Evolutionary conservation across 2,888 invertebrate species (phyloP), one percentile per base, ranked within the genome.

Genomic region (Kryphioiulus occultus): DNA sequence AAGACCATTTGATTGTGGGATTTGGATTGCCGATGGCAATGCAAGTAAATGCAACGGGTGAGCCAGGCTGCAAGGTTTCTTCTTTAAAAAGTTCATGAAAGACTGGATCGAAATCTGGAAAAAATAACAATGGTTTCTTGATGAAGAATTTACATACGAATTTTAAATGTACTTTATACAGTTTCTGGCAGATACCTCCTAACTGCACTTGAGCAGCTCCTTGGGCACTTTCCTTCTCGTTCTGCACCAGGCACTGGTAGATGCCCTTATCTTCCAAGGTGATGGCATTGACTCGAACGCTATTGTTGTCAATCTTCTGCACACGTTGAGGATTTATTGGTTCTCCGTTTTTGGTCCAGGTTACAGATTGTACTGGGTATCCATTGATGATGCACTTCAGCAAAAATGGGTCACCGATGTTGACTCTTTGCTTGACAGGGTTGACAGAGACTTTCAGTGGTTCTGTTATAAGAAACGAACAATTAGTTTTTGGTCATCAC

Each of bases 251-350:
- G 42, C 88, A 88, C 44, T 88, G 88, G 30, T 88, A 88, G 0
- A 88, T 68, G n/a, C 88, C 88, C 39, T 88, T 88, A 42, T 88
- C 86, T 68, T 85, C 86, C 78, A 88, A 32, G 22, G 86, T 30
- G 12, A 78, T 68, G 22, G 68, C 39, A 22, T 86, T 47, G 47
- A 88, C 30, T 39, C 78, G 88, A 44, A 88, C n/a, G 10, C 19
- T 86, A n/a, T 88, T 17, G 3, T 86, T 32, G 22, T 68, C 68
- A 26, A 78, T 10, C 32, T 42, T 35, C 44, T 26, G 26, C 59
- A 35, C 30, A 15, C 86, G 22, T 2, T 82, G 39, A 35, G n/a
- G 26, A 42, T 85, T 53, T 39, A 88, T 42, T 9, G 19, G 35
- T 4, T 42, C 35, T n/a, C 88, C 88, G 53, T 88, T 47, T 42